These are phyloP conservation scores for Regulus satrapa DNA, from an alignment of 2,113 vertebrate genomes.

Conservation along the genomic window DNA sequence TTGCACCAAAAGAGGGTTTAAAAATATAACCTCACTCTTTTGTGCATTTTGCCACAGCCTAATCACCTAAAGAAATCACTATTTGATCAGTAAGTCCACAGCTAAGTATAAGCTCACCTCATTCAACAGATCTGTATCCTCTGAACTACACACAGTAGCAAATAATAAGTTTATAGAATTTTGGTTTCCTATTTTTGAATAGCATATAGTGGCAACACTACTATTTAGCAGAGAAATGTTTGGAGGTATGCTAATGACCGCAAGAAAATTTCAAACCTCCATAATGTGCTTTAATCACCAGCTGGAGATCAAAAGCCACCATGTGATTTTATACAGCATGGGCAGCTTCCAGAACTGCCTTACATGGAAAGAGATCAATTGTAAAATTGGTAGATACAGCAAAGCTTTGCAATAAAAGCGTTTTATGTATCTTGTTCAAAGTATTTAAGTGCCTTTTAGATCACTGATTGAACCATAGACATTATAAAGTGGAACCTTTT, in stretches of 20 bases:
- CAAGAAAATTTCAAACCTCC: slow-evolving; percentile 43
- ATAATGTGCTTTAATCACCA: slow-evolving; percentile 53
- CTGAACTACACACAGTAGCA: background rate
- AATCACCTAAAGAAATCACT: background rate
- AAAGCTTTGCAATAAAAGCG: slow-evolving; percentile 76
- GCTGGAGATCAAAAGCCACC: slow-evolving; percentile 62
- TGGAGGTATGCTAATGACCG: slow-evolving; percentile 42
- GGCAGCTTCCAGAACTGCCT: slow-evolving; percentile 68
- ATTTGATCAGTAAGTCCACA: background rate
- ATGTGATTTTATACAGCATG: slow-evolving; percentile 52
- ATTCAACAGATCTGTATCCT: background rate
- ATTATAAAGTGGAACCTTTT: slow-evolving; percentile 81
- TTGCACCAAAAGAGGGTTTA: background rate
- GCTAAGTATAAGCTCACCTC: background rate
- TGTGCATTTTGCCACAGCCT: background rate
- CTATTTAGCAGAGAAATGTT: slow-evolving; percentile 27
- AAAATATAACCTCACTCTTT: background rate
- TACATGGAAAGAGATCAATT: slow-evolving; percentile 74
- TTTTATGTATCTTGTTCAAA: slow-evolving; percentile 81
- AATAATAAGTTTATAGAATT: slow-evolving; percentile 38
- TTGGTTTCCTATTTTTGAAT: slow-evolving; percentile 28
- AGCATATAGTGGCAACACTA: background rate
- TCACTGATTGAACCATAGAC: slow-evolving; percentile 78
- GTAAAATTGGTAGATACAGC: slow-evolving; percentile 73
- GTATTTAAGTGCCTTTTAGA: slow-evolving; percentile 81